Conservation (phyloP, 2,797 vertebrate genomes). For the Gymnoscopelus braueri region DNA sequence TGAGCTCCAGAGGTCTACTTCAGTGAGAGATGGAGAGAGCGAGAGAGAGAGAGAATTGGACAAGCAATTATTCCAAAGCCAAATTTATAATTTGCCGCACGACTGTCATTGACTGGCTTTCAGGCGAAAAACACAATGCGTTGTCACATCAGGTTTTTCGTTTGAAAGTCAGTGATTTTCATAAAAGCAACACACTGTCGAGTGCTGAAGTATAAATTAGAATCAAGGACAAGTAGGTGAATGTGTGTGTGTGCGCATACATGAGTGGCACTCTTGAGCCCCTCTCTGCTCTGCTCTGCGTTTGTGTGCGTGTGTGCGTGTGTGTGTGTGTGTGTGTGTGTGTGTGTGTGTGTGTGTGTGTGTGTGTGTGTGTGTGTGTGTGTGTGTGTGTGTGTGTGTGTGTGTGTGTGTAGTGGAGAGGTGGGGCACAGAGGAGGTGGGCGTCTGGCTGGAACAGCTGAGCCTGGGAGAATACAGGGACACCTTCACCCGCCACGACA, state of each 20-base stretch:
- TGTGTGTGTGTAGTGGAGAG: slow-evolving; percentile 96
- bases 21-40: not conserved
- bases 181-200: no score
- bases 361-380: slow-evolving; percentile 88
- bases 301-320: slow-evolving; percentile 86
- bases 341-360: slow-evolving; percentile 56
- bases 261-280: slow-evolving; percentile 66
- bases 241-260: slow-evolving; percentile 6
- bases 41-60: slow-evolving; percentile 1
- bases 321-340: slow-evolving; percentile 82
- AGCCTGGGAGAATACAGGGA: slow-evolving; percentile 99
- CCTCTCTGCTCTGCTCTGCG: slow-evolving; percentile 66
- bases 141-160: no score
- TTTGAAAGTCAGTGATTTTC: no score
- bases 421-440: slow-evolving; percentile 99
- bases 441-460: slow-evolving; percentile 99
- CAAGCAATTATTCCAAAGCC: no score
- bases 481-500: slow-evolving; percentile 98
- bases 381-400: slow-evolving; percentile 85
- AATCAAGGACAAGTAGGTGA: not conserved
- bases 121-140: no score
- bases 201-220: no score
- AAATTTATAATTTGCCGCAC: no score
- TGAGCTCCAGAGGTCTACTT: not conserved
- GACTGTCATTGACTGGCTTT: no score